Base-by-base conservation (phyloP, 2,797 vertebrate species). In the Staurois parvus region DNA sequence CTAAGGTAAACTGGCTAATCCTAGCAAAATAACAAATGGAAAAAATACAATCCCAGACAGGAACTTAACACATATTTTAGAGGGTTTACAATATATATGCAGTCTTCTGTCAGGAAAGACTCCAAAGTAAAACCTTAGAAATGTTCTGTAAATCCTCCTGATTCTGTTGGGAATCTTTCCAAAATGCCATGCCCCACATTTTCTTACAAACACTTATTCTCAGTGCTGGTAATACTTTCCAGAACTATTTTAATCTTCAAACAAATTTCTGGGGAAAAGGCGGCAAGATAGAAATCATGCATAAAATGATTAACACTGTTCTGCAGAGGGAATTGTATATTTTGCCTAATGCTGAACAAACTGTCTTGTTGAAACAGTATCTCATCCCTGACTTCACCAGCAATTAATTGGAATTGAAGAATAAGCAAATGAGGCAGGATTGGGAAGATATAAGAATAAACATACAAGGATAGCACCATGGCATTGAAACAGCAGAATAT, bases 211-310 rank as follows among this genome's bases (percentile, higher is more conserved):
- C 42, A 28, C 24, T 64, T 77, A 26, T 34, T 34, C 74, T 76
- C 30, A 21, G 17, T 32, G 67, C 82, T 59, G 74, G 67, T 52
- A 69, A 83, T 59, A 77, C 66, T 69, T 84, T 29, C 74, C 73
- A 68, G 67, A 68, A 75, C 30, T 70, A 70, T 42, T 84, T 70
- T 70, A 37, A 77, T 56, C 66, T 77, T 56, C n/a, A 59, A 76
- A 62, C 37, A 70, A 72, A 52, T 62, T 68, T 52, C 8, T 84
- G 56, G 56, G 40, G 74, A 40, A 62, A n/a, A 70, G 70, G 17
- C 52, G 66, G 69, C 70, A 62, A 69, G 56, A 69, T 11, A 19
- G 40, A 52, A 68, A 68, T 68, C 17, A 56, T 56, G n/a, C 29
- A 56, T 76, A 15, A 72, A 13, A 67, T 7, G n/a, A 68, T 52